Conservation (phyloP, 1,140 invertebrate genomes). For the Xylocopa sonorina region DNA sequence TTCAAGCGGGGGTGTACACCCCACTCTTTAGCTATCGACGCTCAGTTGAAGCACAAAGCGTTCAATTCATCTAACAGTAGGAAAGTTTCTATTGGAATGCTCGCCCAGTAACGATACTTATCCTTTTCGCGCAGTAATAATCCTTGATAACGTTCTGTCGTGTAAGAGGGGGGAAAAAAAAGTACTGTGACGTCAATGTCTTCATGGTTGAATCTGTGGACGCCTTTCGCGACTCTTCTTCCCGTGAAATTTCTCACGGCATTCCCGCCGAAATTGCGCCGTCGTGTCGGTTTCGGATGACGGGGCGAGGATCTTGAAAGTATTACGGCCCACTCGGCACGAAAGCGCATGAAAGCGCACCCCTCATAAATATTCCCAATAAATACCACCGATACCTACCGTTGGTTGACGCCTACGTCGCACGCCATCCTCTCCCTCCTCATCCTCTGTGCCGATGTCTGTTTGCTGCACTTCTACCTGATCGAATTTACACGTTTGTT, state of each 20-base stretch:
- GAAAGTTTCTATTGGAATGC: background rate
- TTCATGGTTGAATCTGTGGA: slow-evolving; percentile 13
- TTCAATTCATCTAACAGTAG: too few relatives aligned
- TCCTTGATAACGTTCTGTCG: background rate
- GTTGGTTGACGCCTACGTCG: slow-evolving; percentile 58
- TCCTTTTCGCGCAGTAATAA: background rate
- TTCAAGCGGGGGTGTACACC: too few relatives aligned
- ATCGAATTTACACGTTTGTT: slow-evolving; percentile 28
- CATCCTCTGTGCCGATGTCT: slow-evolving; percentile 29
- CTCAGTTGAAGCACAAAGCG: too few relatives aligned
- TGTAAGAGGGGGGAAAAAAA: background rate
- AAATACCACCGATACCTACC: slow-evolving; percentile 60
- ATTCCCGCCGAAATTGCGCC: slow-evolving; percentile 46
- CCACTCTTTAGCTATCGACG: too few relatives aligned
- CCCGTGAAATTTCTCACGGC: slow-evolving; percentile 58
- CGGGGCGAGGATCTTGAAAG: slow-evolving; percentile 40
- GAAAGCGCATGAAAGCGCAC: slow-evolving; percentile 59
- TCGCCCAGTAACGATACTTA: background rate
- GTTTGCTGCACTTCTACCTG: background rate
- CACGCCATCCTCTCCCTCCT: slow-evolving; percentile 2
- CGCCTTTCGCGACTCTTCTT: slow-evolving; percentile 29
- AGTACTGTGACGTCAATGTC: background rate
- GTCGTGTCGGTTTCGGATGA: slow-evolving; percentile 40
- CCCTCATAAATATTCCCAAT: slow-evolving; percentile 64
- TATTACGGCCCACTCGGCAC: slow-evolving; percentile 58